Conservation (phyloP, 2,113 vertebrate genomes). For the Rhombomys opimus region DNA sequence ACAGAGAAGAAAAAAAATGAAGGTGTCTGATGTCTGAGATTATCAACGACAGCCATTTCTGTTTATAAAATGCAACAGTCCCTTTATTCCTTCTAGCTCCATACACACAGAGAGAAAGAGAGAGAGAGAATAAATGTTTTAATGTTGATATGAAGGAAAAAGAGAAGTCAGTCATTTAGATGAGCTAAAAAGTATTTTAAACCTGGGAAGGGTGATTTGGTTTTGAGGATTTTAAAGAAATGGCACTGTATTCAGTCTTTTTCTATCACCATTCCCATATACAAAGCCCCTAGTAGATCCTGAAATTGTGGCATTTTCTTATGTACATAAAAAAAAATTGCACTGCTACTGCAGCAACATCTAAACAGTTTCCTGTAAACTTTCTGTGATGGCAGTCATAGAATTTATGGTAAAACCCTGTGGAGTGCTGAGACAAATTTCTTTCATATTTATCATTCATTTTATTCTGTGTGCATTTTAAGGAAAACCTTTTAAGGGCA, state of each 20-base stretch:
- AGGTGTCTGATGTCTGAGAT: conserved; percentile 40
- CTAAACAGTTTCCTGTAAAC: conserved; percentile 83
- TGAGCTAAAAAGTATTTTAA: conserved; percentile 71
- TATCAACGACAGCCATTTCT: conserved; percentile 47
- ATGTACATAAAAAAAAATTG: conserved; percentile 54
- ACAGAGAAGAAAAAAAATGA: conserved; percentile 62
- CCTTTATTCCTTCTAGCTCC: conserved; percentile 1
- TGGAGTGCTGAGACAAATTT: conserved; percentile 85
- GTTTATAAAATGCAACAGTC: not conserved
- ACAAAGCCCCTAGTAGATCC: conserved; percentile 65
- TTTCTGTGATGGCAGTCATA: conserved; percentile 76
- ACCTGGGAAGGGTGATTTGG: conserved; percentile 58
- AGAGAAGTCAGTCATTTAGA: conserved; percentile 58
- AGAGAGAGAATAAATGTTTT: conserved; percentile 4
- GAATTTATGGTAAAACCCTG: conserved; percentile 87
- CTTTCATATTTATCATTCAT: conserved; percentile 87
- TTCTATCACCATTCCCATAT: conserved; percentile 48
- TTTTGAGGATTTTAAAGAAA: conserved; percentile 66
- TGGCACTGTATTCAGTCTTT: conserved; percentile 47
- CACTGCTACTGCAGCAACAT: conserved; percentile 69
- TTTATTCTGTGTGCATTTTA: conserved; percentile 85
- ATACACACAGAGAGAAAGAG: not conserved
- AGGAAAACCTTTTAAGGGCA: conserved; percentile 88
- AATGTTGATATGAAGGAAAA: conserved; percentile 69
- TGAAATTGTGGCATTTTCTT: conserved; percentile 67